A percentile compares a stretch with the other conserved stretches of the same genome.
phyloP scores from a whole-genome alignment of 2,888 invertebrate species.

The Sipha maydis region DNA sequence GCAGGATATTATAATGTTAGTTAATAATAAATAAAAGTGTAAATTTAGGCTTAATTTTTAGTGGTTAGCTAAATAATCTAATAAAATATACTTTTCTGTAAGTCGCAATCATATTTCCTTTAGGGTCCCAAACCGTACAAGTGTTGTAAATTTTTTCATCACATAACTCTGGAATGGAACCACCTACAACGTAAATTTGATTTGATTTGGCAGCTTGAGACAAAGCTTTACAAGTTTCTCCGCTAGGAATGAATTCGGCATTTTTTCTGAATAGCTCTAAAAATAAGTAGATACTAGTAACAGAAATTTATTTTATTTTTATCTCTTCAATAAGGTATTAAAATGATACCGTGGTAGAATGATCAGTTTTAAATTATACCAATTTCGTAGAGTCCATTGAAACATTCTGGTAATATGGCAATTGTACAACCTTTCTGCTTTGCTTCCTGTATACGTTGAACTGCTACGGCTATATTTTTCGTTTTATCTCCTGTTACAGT shows the following conservation, averaged over 20 bases:
- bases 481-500: constrained; percentile 79
- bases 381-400: constrained; percentile 93
- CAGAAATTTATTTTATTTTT: too few relatives aligned
- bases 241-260: constrained; percentile 84
- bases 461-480: constrained; percentile 80
- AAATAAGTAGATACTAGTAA: background rate
- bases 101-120: constrained; percentile 81
- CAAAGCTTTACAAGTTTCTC: constrained; percentile 78
- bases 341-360: background rate
- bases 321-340: too few relatives aligned
- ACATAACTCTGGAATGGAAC: constrained; percentile 86
- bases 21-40: too few relatives aligned
- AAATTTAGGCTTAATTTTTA: too few relatives aligned
- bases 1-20: too few relatives aligned
- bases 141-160: constrained; percentile 82
- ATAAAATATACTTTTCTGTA: constrained; percentile 79
- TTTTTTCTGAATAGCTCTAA: constrained; percentile 71
- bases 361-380: constrained; percentile 68
- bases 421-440: constrained; percentile 74
- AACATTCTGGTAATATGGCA: constrained; percentile 84
- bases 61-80: too few relatives aligned
- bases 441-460: constrained; percentile 78
- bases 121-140: constrained; percentile 84
- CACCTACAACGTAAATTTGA: constrained; percentile 84
- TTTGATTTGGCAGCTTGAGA: constrained; percentile 81